A percentile compares a stretch with the other conserved stretches of the same genome.
These are phyloP conservation scores for Drosophila equinoxialis DNA, from an alignment of 1,140 invertebrate genomes.

Conservation along the genomic window DNA sequence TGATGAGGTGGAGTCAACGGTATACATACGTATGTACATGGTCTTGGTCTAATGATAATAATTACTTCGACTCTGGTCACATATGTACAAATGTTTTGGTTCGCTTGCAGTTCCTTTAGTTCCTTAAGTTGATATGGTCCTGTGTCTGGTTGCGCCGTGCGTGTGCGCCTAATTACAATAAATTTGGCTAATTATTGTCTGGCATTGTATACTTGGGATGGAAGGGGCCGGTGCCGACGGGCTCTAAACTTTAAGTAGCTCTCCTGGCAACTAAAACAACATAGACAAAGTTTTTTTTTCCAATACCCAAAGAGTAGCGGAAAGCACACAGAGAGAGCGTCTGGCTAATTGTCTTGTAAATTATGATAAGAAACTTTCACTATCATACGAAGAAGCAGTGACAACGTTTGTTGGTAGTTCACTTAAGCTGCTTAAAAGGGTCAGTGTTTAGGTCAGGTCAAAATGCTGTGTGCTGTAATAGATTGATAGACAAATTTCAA, in stretches of 20 bases:
- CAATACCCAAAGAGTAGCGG: constrained; percentile 43
- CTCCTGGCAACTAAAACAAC: background rate
- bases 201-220: constrained; percentile 42
- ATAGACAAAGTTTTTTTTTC: constrained; percentile 63
- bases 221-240: constrained; percentile 1
- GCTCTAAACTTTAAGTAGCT: constrained; percentile 73
- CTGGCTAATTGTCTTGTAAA: constrained; percentile 78
- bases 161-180: constrained; percentile 77
- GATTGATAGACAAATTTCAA: background rate
- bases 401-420: background rate
- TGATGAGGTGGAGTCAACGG: constrained; percentile 9
- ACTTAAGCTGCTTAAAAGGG: constrained; percentile 63
- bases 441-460: constrained; percentile 56
- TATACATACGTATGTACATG: background rate
- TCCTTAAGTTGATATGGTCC: background rate
- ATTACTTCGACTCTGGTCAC: constrained; percentile 56
- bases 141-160: constrained; percentile 36
- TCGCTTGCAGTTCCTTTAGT: background rate
- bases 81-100: constrained; percentile 44
- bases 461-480: constrained; percentile 25
- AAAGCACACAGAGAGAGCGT: constrained; percentile 21
- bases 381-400: constrained; percentile 12
- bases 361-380: constrained; percentile 79
- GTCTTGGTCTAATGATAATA: constrained; percentile 64
- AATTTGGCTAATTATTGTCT: constrained; percentile 80